Evolutionary conservation across 2,113 vertebrate genomes (phyloP).

Genomic region (Toxotes chatareus): DNA sequence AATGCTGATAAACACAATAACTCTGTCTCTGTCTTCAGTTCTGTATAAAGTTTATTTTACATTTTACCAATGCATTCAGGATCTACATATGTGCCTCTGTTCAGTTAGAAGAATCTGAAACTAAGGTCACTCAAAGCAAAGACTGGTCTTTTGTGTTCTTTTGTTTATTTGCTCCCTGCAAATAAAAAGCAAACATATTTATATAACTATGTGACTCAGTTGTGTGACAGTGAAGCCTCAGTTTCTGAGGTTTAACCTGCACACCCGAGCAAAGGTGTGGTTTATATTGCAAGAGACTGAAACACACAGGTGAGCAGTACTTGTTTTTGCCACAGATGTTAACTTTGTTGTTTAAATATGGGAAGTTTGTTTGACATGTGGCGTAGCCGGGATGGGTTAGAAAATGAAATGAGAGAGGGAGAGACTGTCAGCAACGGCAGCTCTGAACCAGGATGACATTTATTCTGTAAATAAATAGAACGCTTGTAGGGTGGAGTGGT

Average conservation of each 20-base stretch:
- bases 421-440: slow-evolving; percentile 1
- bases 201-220: not conserved
- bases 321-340: not conserved
- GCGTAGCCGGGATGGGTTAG: not conserved
- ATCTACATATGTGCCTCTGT: too few relatives aligned
- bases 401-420: slow-evolving; percentile 3
- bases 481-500: slow-evolving; percentile 32
- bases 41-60: too few relatives aligned
- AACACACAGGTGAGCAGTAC: not conserved
- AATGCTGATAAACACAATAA: too few relatives aligned
- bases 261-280: not conserved
- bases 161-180: too few relatives aligned
- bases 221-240: not conserved
- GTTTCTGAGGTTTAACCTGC: not conserved
- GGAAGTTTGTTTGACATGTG: slow-evolving; percentile 8
- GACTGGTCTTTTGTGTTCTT: not conserved
- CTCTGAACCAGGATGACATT: slow-evolving; percentile 54
- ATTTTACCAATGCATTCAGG: too few relatives aligned
- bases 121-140: not conserved
- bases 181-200: too few relatives aligned
- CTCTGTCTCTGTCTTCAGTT: too few relatives aligned
- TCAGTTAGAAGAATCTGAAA: not conserved
- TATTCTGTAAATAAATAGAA: slow-evolving; percentile 60
- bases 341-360: slow-evolving; percentile 12
- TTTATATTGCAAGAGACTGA: not conserved